These are phyloP conservation scores for Glyphotaelius pellucidus DNA, from an alignment of 2,888 invertebrate species.

Conservation along the genomic window DNA sequence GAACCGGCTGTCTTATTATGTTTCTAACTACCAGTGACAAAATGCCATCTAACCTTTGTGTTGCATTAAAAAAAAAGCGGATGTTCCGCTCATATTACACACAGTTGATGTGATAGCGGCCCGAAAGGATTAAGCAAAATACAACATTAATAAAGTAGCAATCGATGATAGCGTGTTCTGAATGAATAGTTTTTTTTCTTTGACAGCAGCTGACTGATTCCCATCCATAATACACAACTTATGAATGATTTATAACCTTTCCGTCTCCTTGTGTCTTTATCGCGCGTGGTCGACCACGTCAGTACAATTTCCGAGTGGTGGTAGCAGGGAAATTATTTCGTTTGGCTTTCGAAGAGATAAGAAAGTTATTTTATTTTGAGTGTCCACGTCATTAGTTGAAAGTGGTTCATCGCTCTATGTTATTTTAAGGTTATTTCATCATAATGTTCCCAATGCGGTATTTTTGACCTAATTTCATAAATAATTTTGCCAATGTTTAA, in stretches of 20 bases:
- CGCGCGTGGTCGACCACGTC: not conserved
- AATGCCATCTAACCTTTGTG: too few species aligned
- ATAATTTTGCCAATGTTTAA: not conserved
- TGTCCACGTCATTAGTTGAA: not conserved
- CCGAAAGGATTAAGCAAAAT: not conserved
- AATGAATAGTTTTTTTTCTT: slow-evolving; percentile 3
- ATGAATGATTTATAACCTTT: not conserved
- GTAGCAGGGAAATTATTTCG: not conserved
- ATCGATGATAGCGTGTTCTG: not conserved
- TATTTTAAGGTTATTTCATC: not conserved
- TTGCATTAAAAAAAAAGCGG: too few species aligned
- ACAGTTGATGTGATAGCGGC: not conserved
- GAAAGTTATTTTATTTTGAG: not conserved
- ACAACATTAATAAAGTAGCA: not conserved
- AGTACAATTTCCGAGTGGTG: not conserved
- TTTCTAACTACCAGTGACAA: too few species aligned
- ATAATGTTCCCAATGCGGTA: not conserved
- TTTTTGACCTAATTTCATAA: not conserved
- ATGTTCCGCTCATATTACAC: not conserved
- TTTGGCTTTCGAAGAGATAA: not conserved
- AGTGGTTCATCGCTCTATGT: not conserved
- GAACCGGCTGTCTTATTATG: too few species aligned
- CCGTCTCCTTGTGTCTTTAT: not conserved
- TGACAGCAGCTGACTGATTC: not conserved
- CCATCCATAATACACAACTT: not conserved